Evolutionary conservation across 2,113 vertebrate genomes (phyloP).

Genomic region (Crotalus viridis): DNA sequence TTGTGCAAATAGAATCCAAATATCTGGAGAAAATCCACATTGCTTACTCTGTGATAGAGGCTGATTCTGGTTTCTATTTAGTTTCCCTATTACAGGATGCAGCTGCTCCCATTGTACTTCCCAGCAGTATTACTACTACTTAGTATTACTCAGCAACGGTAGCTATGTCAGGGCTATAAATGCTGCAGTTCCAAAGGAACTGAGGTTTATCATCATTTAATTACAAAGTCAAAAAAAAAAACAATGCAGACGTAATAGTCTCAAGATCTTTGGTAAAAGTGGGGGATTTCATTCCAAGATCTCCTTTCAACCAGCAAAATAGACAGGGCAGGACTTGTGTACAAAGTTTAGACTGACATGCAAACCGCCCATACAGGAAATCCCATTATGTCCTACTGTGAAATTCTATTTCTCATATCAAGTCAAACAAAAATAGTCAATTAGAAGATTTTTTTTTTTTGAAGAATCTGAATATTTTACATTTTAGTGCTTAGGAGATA

Average conservation of each 20-base stretch:
- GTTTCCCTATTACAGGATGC: not conserved
- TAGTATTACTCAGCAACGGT: not conserved
- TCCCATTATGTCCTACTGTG: not conserved
- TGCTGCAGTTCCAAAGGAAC: not conserved
- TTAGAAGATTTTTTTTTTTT: not conserved
- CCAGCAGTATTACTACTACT: not conserved
- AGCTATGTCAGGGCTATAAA: not conserved
- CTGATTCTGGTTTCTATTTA: not conserved
- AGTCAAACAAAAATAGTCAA: conserved; percentile 23
- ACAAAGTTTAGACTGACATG: conserved; percentile 1
- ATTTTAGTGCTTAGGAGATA: not conserved
- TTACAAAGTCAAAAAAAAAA: not conserved
- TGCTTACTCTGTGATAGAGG: not conserved
- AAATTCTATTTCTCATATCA: not conserved
- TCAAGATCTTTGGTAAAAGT: not conserved
- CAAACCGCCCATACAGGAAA: conserved; percentile 3
- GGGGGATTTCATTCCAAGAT: not conserved
- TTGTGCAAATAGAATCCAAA: not conserved
- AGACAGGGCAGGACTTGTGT: not conserved
- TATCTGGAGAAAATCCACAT: not conserved
- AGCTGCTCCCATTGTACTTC: not conserved
- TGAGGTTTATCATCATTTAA: conserved; percentile 15
- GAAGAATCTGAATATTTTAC: conserved; percentile 15
- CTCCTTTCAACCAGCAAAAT: conserved; percentile 27
- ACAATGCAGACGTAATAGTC: not conserved